These are phyloP conservation scores for Hirtodrosophila cameraria DNA, from an alignment of 2,888 invertebrate species.

Conservation along the genomic window DNA sequence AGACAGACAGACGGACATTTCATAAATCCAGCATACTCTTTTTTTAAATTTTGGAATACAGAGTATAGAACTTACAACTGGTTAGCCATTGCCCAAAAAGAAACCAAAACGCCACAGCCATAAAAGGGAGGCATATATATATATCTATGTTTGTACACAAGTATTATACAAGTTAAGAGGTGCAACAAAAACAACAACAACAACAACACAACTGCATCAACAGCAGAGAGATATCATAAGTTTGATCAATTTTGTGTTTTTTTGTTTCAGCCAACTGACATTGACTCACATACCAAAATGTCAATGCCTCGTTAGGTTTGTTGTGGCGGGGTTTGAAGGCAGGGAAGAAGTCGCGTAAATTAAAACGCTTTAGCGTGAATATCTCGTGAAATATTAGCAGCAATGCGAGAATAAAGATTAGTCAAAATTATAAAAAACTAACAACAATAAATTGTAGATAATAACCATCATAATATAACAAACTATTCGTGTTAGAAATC, in stretches of 20 bases:
- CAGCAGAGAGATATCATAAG: constrained; percentile 7
- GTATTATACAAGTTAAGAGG: constrained; percentile 12
- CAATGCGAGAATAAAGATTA: constrained; percentile 40
- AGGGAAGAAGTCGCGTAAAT: constrained; percentile 43
- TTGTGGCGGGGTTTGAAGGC: constrained; percentile 1
- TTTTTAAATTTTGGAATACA: no score
- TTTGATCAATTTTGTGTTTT: constrained; percentile 22
- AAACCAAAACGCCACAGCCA: background rate
- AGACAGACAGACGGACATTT: no score
- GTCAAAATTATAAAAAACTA: constrained; percentile 45
- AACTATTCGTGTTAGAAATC: no score
- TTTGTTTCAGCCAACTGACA: constrained; percentile 43
- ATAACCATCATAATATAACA: background rate
- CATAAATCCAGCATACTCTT: no score
- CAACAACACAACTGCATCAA: constrained; percentile 9
- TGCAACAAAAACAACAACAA: constrained; percentile 9
- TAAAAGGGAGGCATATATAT: constrained; percentile 16
- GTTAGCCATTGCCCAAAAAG: constrained; percentile 9
- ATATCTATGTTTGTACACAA: constrained; percentile 3
- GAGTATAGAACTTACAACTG: no score
- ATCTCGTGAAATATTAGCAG: constrained; percentile 16
- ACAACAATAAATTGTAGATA: constrained; percentile 36
- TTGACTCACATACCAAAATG: constrained; percentile 67
- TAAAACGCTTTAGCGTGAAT: constrained; percentile 50
- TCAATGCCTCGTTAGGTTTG: constrained; percentile 41